Base-by-base conservation (phyloP, 23 tunicate genomes). In the Ascidia mentula region DNA sequence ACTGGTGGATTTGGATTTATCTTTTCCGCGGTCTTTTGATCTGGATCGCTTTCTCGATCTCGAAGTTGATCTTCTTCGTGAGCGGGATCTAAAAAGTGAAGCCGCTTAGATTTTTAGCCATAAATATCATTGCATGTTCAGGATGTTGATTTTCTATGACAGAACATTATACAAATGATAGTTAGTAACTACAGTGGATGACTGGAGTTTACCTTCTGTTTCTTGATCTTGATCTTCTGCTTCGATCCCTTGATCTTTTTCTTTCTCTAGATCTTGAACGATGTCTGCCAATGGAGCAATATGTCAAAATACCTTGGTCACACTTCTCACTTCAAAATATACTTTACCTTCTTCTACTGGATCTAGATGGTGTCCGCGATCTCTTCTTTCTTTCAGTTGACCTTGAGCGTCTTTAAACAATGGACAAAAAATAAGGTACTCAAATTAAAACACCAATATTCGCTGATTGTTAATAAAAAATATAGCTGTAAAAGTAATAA, bases 251-350 rank as follows among this genome's bases (percentile, higher is more conserved):
- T 73, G 90, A 86, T 40, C 90, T 76, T 31, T 83, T 65, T 72
- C 91, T 59, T 28, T 85, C 81, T 59, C 88, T 87, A 53, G 84
- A 79, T 45, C 88, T 87, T 46, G 84, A 79, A 17, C 42, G 81
- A 8, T 72, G 40, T 59, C 81, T 40, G 24, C 40, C 20, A 46
- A 4, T 1, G 0, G n/a, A n/a, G n/a, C n/a, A n/a, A n/a, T n/a
- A n/a, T n/a, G n/a, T n/a, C n/a, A n/a, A n/a, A n/a, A n/a, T n/a
- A n/a, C n/a, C n/a, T n/a, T n/a, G n/a, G n/a, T n/a, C n/a, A n/a
- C n/a, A n/a, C n/a, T n/a, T n/a, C n/a, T n/a, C n/a, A n/a, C 18
- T 46, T 46, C 20, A 18, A 18, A 46, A 69, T 12, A 69, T 69
- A 15, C 15, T 42, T 5, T 72, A 76, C 88, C 88, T 59, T 39